phyloP scores from a whole-genome alignment of 2,797 vertebrate species.

The Acridotheres tristis region DNA sequence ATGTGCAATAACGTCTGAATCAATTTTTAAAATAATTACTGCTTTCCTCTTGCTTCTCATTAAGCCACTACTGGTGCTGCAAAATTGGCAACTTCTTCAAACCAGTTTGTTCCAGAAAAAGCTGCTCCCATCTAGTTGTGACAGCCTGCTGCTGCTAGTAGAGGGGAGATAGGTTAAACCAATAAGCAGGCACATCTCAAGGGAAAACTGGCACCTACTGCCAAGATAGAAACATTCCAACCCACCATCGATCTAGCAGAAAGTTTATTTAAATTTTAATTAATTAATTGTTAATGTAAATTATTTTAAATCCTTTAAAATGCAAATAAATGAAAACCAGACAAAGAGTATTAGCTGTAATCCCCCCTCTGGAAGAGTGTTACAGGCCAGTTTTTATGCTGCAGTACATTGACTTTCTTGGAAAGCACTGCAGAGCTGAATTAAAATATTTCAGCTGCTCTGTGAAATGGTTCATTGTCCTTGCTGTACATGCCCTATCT shows the following conservation, averaged over 20 bases:
- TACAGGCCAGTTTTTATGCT: conserved; percentile 54
- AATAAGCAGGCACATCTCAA: conserved; percentile 20
- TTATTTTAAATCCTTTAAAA: neutral
- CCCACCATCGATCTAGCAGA: neutral
- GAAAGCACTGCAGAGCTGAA: conserved; percentile 62
- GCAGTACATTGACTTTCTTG: conserved; percentile 67
- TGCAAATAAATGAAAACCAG: neutral
- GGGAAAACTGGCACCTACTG: neutral
- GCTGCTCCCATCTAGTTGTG: conserved; percentile 52
- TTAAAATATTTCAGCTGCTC: conserved; percentile 62
- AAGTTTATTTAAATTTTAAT: neutral
- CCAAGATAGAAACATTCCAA: neutral
- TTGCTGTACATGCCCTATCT: neutral
- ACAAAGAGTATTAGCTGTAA: conserved; percentile 29
- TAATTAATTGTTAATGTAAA: neutral
- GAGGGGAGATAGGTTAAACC: conserved; percentile 60
- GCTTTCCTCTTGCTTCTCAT: conserved; percentile 49
- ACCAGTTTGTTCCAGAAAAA: conserved; percentile 66
- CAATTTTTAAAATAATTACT: conserved; percentile 45
- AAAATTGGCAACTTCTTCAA: conserved; percentile 57
- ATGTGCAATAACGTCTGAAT: neutral
- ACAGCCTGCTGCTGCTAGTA: conserved; percentile 47
- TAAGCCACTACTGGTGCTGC: conserved; percentile 16
- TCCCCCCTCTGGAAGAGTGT: conserved; percentile 52
- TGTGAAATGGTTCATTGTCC: conserved; percentile 45